Percentiles rank a stretch among this genome's conserved stretches.
Conservation (phyloP, 2,888 invertebrate species). For the Mellilla xanthometata region DNA sequence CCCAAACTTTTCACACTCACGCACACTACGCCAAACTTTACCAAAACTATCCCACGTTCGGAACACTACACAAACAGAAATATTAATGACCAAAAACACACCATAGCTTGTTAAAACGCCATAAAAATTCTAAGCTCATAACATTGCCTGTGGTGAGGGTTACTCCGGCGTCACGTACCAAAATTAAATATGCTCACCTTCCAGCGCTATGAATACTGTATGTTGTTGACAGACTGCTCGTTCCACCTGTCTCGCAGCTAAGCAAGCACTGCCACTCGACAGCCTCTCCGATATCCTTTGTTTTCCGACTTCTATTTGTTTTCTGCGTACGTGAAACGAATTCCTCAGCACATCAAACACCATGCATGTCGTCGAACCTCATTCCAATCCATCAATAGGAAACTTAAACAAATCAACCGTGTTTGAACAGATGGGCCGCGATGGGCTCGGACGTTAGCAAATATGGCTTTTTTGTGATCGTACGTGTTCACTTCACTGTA, state of each 20-base stretch:
- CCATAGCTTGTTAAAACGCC: slow-evolving; percentile 9
- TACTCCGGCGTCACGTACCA: slow-evolving; percentile 18
- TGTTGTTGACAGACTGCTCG: slow-evolving; percentile 50
- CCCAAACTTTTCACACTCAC: slow-evolving; percentile 41
- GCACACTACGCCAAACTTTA: slow-evolving; percentile 24
- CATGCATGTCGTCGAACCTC: slow-evolving; percentile 60
- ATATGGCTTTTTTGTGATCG: slow-evolving; percentile 38
- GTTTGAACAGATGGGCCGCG: slow-evolving; percentile 65
- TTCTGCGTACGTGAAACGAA: slow-evolving; percentile 71
- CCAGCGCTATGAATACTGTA: slow-evolving; percentile 47
- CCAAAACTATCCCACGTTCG: slow-evolving; percentile 4
- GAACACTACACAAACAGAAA: neutral
- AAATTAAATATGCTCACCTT: slow-evolving; percentile 55
- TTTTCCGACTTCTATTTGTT: slow-evolving; percentile 72
- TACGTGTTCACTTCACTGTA: slow-evolving; percentile 55
- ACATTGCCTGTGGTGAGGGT: slow-evolving; percentile 3
- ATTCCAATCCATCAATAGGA: slow-evolving; percentile 71
- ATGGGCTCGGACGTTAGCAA: slow-evolving; percentile 43
- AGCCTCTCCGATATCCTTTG: slow-evolving; percentile 63
- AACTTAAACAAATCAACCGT: slow-evolving; percentile 65
- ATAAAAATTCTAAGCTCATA: slow-evolving; percentile 14
- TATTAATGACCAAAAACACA: neutral
- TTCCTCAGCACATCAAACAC: slow-evolving; percentile 71
- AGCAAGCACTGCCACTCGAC: slow-evolving; percentile 64
- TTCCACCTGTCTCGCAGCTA: slow-evolving; percentile 72